phyloP scores from a whole-genome alignment of 2,113 vertebrate genomes.

The Vanacampus margaritifer region DNA sequence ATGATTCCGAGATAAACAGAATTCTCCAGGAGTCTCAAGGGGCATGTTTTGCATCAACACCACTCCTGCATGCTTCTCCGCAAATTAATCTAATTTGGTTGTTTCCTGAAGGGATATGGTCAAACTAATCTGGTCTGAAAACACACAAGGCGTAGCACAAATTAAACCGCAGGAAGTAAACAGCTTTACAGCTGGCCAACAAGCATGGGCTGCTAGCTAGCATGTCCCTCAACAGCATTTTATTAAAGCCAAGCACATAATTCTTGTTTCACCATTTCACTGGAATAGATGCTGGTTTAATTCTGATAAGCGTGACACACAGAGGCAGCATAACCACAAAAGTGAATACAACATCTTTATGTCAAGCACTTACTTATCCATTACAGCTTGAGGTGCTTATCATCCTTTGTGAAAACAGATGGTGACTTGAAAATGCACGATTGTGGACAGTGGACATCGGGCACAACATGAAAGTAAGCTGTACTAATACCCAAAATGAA shows the following conservation, averaged over 20 bases:
- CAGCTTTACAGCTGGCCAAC: slow-evolving; percentile 15
- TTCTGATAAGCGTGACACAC: slow-evolving; percentile 15
- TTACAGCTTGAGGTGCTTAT: slow-evolving; percentile 34
- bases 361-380: slow-evolving; percentile 9
- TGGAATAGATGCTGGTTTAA: slow-evolving; percentile 42
- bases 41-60: slow-evolving; percentile 24
- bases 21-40: slow-evolving; percentile 33
- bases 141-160: slow-evolving; percentile 16
- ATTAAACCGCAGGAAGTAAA: slow-evolving; percentile 29
- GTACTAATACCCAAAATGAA: slow-evolving; percentile 53
- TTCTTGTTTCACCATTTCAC: slow-evolving; percentile 40
- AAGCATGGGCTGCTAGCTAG: slow-evolving; percentile 26
- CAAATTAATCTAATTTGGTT: slow-evolving; percentile 24
- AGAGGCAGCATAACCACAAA: slow-evolving; percentile 1
- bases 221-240: slow-evolving; percentile 30
- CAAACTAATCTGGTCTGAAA: slow-evolving; percentile 22
- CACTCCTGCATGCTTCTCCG: slow-evolving; percentile 26
- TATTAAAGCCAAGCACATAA: slow-evolving; percentile 28
- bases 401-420: slow-evolving; percentile 17
- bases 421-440: slow-evolving; percentile 43
- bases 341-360: slow-evolving; percentile 18
- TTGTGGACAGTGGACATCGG: slow-evolving; percentile 20
- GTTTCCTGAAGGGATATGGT: slow-evolving; percentile 26
- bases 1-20: slow-evolving; percentile 49
- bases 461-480: slow-evolving; percentile 47